Percentiles rank a stretch among this genome's conserved stretches.
These are phyloP conservation scores for Neosilurus mollespiculum DNA, from an alignment of 2,797 vertebrate species.

Conservation along the genomic window DNA sequence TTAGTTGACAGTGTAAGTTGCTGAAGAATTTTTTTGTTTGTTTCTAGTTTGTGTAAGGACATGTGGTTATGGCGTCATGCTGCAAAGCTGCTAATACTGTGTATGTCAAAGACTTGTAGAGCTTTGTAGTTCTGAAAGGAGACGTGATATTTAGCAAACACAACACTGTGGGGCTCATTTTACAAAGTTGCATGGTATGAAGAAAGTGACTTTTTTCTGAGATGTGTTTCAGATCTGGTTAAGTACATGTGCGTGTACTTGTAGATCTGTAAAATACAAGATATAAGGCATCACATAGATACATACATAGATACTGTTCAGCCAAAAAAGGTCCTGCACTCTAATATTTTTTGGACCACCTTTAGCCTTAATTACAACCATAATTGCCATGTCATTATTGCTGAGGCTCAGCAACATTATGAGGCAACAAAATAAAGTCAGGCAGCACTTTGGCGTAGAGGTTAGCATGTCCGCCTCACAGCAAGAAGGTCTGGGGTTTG, in stretches of 20 bases:
- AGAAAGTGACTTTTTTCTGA: not conserved
- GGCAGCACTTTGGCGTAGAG: too few species aligned
- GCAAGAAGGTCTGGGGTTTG: too few species aligned
- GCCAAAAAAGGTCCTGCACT: too few species aligned
- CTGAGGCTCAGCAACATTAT: too few species aligned
- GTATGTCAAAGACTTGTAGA: not conserved
- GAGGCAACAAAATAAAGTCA: too few species aligned
- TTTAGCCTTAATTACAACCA: too few species aligned
- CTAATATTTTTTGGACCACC: too few species aligned
- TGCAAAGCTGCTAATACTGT: not conserved
- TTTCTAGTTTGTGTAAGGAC: not conserved
- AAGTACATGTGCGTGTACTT: not conserved
- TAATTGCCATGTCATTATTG: too few species aligned
- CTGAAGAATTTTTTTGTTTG: slow-evolving; percentile 18
- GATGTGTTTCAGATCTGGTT: not conserved
- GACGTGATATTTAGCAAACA: not conserved
- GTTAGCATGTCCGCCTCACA: too few species aligned
- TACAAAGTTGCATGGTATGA: not conserved
- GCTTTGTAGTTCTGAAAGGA: not conserved
- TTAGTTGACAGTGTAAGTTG: slow-evolving; percentile 16
- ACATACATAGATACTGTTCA: too few species aligned
- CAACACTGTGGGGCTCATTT: not conserved
- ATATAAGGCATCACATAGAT: not conserved
- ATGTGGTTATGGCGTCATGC: not conserved
- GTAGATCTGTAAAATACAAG: not conserved